These are phyloP conservation scores for fruit fly (Drosophila melanogaster) DNA, from an alignment of 1,140 invertebrate species.

Conservation along the genomic window DNA sequence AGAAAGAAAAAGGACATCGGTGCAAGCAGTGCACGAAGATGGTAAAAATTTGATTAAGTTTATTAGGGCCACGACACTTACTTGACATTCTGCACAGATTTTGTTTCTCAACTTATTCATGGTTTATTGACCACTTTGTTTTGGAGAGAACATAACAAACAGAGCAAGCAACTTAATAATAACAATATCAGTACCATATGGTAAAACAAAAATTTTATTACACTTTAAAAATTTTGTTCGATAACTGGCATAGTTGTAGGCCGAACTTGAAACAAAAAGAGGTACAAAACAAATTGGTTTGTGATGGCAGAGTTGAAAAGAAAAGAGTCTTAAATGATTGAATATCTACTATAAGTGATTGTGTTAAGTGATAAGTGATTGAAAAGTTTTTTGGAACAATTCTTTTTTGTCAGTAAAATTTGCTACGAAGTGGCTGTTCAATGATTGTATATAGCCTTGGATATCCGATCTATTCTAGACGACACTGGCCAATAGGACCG, in stretches of 20 bases:
- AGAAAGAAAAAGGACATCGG: not conserved
- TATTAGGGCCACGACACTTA: conserved; percentile 31
- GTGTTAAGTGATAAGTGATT: no score
- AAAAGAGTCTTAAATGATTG: not conserved
- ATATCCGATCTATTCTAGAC: not conserved
- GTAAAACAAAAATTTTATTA: not conserved
- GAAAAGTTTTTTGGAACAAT: no score
- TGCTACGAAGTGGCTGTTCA: not conserved
- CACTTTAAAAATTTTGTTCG: not conserved
- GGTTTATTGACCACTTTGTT: conserved; percentile 20
- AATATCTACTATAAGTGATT: no score
- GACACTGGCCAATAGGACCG: conserved; percentile 91
- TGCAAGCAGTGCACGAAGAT: conserved; percentile 36
- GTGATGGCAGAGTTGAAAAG: not conserved
- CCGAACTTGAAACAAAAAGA: not conserved
- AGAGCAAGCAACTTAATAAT: no score
- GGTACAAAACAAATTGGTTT: not conserved
- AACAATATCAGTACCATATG: not conserved
- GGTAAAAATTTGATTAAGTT: conserved; percentile 46
- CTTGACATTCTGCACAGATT: conserved; percentile 30
- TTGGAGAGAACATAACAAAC: not conserved
- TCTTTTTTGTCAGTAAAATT: not conserved
- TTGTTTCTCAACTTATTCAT: conserved; percentile 1
- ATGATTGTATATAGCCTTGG: no score
- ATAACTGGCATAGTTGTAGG: not conserved